A percentile compares a stretch with the other conserved stretches of the same genome.
phyloP scores from a whole-genome alignment of 2,113 vertebrate genomes.

The Onychorhynchus coronatus region DNA sequence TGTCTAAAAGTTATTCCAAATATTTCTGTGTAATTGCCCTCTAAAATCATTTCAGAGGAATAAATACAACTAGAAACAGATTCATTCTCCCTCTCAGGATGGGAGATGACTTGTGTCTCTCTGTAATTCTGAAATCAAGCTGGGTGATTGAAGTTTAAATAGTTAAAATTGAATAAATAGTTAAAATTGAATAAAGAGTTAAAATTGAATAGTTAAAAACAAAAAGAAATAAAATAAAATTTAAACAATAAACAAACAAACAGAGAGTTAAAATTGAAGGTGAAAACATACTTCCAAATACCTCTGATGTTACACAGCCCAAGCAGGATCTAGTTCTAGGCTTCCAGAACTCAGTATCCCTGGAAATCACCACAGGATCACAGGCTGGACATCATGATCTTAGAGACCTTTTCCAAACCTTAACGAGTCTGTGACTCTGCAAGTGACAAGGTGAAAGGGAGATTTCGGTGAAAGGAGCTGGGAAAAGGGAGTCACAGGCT shows the following conservation, averaged over 20 bases:
- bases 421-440: too few relatives aligned
- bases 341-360: neutral
- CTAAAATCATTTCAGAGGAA: neutral
- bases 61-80: neutral
- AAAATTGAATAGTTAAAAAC: neutral
- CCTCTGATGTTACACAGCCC: neutral
- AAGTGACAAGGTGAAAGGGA: too few relatives aligned
- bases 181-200: neutral
- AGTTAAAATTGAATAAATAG: neutral
- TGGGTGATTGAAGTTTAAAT: neutral
- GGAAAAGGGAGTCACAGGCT: neutral
- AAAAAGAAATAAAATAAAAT: too few relatives aligned
- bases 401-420: too few relatives aligned
- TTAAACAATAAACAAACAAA: too few relatives aligned
- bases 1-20: neutral
- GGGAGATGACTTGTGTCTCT: neutral
- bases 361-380: neutral
- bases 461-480: neutral
- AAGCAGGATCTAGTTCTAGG: neutral
- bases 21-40: neutral
- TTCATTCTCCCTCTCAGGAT: neutral
- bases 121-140: neutral
- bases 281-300: neutral
- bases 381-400: accelerated
- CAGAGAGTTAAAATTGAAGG: neutral